A percentile compares a stretch with the other conserved stretches of the same genome.
phyloP scores from a whole-genome alignment of 2,113 vertebrate species.

The Meriones unguiculatus region DNA sequence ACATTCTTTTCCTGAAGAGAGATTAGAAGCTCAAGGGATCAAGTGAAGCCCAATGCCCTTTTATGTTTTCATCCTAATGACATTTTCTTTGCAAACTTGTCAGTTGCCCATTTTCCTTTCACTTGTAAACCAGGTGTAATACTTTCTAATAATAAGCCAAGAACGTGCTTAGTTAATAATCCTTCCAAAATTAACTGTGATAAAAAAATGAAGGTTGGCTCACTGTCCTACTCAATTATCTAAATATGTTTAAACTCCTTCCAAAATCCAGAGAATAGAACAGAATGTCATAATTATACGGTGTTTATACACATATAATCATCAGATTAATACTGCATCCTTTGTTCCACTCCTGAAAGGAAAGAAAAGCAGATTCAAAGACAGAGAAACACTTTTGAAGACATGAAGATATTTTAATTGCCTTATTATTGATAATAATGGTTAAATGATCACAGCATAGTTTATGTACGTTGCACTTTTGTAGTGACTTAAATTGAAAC shows the following conservation, averaged over 20 bases:
- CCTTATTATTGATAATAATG: constrained; percentile 69
- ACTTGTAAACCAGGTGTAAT: constrained; percentile 47
- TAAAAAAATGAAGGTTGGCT: constrained; percentile 29
- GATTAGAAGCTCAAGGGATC: constrained; percentile 64
- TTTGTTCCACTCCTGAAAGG: constrained; percentile 61
- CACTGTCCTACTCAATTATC: constrained; percentile 45
- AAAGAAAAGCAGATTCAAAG: constrained; percentile 60
- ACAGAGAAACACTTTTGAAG: constrained; percentile 46
- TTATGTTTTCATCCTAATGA: constrained; percentile 61
- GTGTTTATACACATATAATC: constrained; percentile 66
- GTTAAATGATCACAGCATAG: constrained; percentile 65
- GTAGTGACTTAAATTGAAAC: constrained; percentile 61
- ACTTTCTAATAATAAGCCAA: constrained; percentile 64
- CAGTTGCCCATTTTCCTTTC: background rate
- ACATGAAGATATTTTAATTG: constrained; percentile 48
- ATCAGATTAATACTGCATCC: constrained; percentile 60
- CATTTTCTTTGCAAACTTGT: constrained; percentile 52
- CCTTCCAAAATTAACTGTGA: background rate
- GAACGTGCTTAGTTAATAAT: constrained; percentile 57
- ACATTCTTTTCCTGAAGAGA: constrained; percentile 55
- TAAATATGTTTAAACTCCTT: constrained; percentile 74
- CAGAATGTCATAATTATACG: constrained; percentile 66
- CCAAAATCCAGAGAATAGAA: constrained; percentile 65
- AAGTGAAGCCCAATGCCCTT: constrained; percentile 2
- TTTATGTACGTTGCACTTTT: constrained; percentile 51